These are phyloP conservation scores for Apodemus agrarius DNA, from an alignment of 2,797 vertebrate genomes.

Conservation along the genomic window DNA sequence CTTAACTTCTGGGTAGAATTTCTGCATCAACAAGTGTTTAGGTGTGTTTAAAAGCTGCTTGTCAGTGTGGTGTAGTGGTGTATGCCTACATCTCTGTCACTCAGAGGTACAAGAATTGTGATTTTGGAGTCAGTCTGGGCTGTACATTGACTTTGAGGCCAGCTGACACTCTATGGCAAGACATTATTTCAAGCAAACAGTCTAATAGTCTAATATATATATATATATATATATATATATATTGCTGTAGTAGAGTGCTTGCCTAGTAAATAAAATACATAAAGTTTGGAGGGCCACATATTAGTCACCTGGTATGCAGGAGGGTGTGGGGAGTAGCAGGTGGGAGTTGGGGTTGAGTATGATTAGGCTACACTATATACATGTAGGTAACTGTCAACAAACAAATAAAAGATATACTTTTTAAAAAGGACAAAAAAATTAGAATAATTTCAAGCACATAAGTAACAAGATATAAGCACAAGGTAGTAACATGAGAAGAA, in stretches of 20 bases:
- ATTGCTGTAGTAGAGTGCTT: not conserved
- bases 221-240: too few relatives aligned
- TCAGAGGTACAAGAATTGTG: not conserved
- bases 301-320: not conserved
- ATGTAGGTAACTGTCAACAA: not conserved
- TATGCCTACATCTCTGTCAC: not conserved
- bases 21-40: not conserved
- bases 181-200: not conserved
- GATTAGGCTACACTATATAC: not conserved
- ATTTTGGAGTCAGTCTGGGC: not conserved
- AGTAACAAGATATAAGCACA: not conserved
- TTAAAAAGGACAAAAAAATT: not conserved
- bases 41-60: not conserved
- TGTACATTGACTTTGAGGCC: not conserved
- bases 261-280: not conserved
- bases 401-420: not conserved
- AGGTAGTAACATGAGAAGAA: not conserved
- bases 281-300: too few relatives aligned
- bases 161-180: not conserved
- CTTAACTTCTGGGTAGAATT: not conserved
- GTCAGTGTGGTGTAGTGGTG: too few relatives aligned
- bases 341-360: too few relatives aligned
- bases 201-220: too few relatives aligned
- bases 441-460: constrained; percentile 11
- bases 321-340: too few relatives aligned